Percentiles rank a stretch among this genome's conserved stretches.
Evolutionary conservation across 2,113 vertebrate genomes (phyloP).

Genomic region (Ophiodon elongatus): DNA sequence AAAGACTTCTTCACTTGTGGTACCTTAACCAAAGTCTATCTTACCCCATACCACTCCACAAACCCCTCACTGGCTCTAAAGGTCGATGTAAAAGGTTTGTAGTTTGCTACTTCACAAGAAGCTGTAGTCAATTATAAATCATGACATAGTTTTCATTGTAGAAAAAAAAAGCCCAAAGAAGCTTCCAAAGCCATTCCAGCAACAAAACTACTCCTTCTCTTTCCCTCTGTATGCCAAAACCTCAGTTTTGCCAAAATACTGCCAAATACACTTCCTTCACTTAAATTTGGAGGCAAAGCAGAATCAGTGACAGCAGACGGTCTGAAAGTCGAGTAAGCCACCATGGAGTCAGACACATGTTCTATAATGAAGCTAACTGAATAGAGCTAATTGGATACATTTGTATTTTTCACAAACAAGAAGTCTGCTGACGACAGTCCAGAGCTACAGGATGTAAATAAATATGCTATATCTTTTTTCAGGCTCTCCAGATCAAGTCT

Average conservation of each 20-base stretch:
- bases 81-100: background rate
- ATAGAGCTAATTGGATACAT: background rate
- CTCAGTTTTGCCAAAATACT: background rate
- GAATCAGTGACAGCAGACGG: background rate
- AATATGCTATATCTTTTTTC: background rate
- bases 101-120: background rate
- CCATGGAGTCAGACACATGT: constrained; percentile 3
- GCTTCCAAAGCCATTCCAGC: too few species aligned
- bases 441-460: constrained; percentile 14
- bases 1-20: too few species aligned
- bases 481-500: background rate
- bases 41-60: background rate
- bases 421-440: background rate
- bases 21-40: too few species aligned
- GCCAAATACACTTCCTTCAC: too few species aligned
- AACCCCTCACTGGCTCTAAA: background rate
- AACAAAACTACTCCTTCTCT: background rate
- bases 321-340: background rate
- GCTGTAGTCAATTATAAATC: background rate
- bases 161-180: too few species aligned
- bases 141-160: background rate
- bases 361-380: background rate
- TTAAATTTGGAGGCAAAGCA: background rate
- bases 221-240: background rate
- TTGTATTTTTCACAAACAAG: background rate